Evolutionary conservation across 2,113 vertebrate genomes (phyloP), one percentile per base, ranked within the genome.

Genomic region (Phodopus roborovskii): DNA sequence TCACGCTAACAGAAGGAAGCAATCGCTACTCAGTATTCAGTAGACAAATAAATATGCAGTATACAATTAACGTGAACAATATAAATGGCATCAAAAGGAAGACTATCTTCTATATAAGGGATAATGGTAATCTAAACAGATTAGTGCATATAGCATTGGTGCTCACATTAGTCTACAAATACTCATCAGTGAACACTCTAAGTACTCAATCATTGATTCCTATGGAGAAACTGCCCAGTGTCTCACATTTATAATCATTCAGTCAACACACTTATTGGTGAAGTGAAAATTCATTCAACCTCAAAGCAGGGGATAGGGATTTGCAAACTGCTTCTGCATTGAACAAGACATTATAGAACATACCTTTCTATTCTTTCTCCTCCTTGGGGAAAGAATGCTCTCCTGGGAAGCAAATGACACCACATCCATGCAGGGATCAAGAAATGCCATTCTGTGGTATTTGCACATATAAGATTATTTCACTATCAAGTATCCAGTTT

Each of bases 1-100:
- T 95, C 42, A 42, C 6, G 78, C 36, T 90, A 74, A 74, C 16
- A 45, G 17, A 77, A 77, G 7, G 48, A 90, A 71, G 48, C 1
- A 81, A 16, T 71, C 11, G 92, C 53, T 68, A 64, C 30, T 48
- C 19, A 60, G 9, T 39, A 74, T 22, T 74, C 50, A 11, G 50
- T 10, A 53, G 50, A 53, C 12, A 12, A 79, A 64, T 66, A 82
- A 62, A 86, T 53, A 78, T 15, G 30, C 7, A 87, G 73, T 12
- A 45, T 26, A 50, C 24, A 96, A 78, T 92, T 83, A 85, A 45
- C 17, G 24, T 77, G 20, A 96, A 93, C 26, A 73, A 83, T 81
- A 56, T 77, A 50, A 82, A 82, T 42, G 45, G 50, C 88, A 87
- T 73, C 33, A 71, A 86, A 94, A 78, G 39, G 12, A 92, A 74